Conservation (phyloP, 2,113 vertebrate species). For the Phyllostomus hastatus region DNA sequence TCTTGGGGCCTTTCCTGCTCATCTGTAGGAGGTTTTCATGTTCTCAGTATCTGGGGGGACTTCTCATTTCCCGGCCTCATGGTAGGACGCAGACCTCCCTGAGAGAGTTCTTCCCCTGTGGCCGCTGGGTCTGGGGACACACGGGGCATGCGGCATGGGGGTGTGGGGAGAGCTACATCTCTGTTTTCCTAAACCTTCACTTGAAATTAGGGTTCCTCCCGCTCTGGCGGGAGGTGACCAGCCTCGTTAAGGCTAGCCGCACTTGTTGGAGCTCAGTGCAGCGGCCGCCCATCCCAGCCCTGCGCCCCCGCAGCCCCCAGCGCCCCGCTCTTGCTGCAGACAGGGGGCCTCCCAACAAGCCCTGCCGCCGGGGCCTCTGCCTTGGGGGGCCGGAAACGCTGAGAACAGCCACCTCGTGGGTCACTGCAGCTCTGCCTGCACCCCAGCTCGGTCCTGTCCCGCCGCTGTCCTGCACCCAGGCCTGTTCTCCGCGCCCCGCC, state of each 20-base stretch:
- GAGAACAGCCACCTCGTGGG: neutral
- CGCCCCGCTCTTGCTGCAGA: neutral
- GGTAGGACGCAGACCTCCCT: neutral
- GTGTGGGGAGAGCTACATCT: neutral
- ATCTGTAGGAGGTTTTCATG: neutral
- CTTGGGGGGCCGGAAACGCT: neutral
- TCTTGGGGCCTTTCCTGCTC: neutral
- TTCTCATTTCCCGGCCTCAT: neutral
- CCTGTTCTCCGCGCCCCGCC: neutral
- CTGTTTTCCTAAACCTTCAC: neutral
- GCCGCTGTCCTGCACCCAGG: neutral
- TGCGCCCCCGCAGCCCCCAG: fast-evolving
- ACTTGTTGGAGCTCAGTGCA: neutral
- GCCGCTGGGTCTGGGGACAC: neutral
- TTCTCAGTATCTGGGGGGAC: neutral
- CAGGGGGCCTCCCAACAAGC: neutral
- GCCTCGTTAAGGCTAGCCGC: neutral
- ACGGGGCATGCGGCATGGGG: neutral
- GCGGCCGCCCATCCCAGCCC: fast-evolving
- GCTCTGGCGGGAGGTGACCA: neutral
- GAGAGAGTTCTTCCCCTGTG: neutral
- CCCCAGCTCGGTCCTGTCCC: constrained; percentile 7
- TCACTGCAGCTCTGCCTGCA: neutral
- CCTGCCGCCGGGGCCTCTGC: neutral
- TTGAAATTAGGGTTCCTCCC: neutral